Base-by-base conservation (phyloP, 2,113 vertebrate genomes). In the Porphyrio hochstetteri region DNA sequence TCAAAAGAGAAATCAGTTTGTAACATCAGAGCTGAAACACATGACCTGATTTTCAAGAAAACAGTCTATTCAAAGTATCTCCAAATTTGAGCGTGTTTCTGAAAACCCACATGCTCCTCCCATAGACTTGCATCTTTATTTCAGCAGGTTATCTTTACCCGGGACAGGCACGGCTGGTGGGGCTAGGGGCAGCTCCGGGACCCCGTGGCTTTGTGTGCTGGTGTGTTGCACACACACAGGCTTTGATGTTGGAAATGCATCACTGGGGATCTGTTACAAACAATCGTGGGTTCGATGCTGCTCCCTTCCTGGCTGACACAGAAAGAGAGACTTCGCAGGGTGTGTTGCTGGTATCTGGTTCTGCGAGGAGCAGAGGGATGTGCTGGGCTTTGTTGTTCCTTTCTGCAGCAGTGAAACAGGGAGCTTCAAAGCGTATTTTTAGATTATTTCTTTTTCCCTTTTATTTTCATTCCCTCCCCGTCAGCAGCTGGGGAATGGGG, bases 131-230 rank as follows among this genome's bases (percentile, higher is more conserved):
- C 15, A 29, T 75, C 46, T 59, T 71, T 13, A 33, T 74, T 44
- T 10, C 11, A 61, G 17, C 13, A 25, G 61, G 35, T 74, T 71
- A 1, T 63, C 11, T 56, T 67, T 55, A 6, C 16, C 16, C 0
- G 0, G 60, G 35, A 3, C 40, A 19, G 56, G 25, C 48, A 16
- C 0, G 6, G 23, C 35, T 56, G 70, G 8, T 1, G 5, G 53
- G n/a, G 29, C n/a, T 79, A 7, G 24, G 52, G 52, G 52, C 25
- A 53, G 7, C 46, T 68, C 40, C 0, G 0, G 68, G 69, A 81
- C 38, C 69, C 65, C 0, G 0, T 9, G 4, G 60, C 0, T 0
- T 27, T 70, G 31, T 82, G 63, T 55, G 12, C n/a, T 3, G 33
- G 11, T 42, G 35, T 25, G 17, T 55, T 56, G 61, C 52, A 59